Evolutionary conservation across 64 coral and sea anemone species (phyloP).

Genomic region (Platygyra sinensis): DNA sequence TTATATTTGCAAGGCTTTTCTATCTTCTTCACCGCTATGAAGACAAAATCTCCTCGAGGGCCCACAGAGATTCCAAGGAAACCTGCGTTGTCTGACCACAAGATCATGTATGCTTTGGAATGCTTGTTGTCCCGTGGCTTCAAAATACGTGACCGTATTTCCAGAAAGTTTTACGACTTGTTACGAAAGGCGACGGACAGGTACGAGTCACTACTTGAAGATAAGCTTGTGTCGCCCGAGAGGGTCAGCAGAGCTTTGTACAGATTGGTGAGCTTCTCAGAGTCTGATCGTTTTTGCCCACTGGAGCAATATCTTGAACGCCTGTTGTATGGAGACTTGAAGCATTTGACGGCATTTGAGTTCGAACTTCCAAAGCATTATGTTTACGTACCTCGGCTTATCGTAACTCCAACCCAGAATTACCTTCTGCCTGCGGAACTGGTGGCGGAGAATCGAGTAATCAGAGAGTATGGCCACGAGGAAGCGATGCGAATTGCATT

Average conservation of each 20-base stretch:
- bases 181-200: constrained; percentile 44
- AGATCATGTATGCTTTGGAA: constrained; percentile 69
- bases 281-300: constrained; percentile 67
- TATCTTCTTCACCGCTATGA: constrained; percentile 52
- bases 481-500: constrained; percentile 79
- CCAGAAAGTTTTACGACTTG: constrained; percentile 68
- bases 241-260: constrained; percentile 69
- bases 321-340: constrained; percentile 56
- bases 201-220: neutral
- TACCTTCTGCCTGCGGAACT: constrained; percentile 75
- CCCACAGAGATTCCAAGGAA: constrained; percentile 44
- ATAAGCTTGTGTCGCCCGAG: neutral
- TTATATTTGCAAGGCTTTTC: constrained; percentile 30
- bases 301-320: constrained; percentile 47
- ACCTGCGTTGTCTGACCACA: constrained; percentile 41
- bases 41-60: constrained; percentile 47
- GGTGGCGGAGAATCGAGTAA: constrained; percentile 90
- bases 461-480: constrained; percentile 74
- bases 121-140: constrained; percentile 78
- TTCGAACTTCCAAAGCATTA: constrained; percentile 80
- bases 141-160: constrained; percentile 77
- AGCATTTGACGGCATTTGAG: constrained; percentile 31
- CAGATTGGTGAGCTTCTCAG: constrained; percentile 49
- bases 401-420: constrained; percentile 82
- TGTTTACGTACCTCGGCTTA: constrained; percentile 74